Conservation (phyloP, 2,797 vertebrate species). For the Sebastes oblongus region DNA sequence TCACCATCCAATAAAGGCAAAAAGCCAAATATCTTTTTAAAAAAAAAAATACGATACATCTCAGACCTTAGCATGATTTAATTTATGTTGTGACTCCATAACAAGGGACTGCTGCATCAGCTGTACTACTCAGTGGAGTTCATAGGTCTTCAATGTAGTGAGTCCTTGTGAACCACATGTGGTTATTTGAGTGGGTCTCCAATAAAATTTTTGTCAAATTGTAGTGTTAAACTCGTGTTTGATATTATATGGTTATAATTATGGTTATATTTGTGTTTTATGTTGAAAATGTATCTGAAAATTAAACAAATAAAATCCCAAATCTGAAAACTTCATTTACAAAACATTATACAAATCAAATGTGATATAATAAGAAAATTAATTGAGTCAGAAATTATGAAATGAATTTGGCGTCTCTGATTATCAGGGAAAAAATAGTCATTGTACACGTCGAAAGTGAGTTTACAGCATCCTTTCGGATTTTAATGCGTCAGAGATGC, state of each 20-base stretch:
- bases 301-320: not conserved
- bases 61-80: not conserved
- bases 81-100: not conserved
- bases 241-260: not conserved
- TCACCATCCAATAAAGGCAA: too few species aligned
- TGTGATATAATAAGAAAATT: not conserved
- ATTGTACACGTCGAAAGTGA: not conserved
- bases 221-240: not conserved
- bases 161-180: too few species aligned
- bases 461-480: not conserved
- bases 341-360: not conserved
- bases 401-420: accelerated
- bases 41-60: not conserved
- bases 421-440: too few species aligned
- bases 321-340: not conserved
- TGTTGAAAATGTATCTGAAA: not conserved
- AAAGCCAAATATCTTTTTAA: not conserved
- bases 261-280: not conserved
- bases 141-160: too few species aligned
- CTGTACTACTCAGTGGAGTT: not conserved
- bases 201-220: accelerated
- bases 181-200: not conserved
- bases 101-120: not conserved
- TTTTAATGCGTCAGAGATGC: not conserved
- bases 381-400: not conserved